Evolutionary conservation across 2,888 invertebrate genomes (phyloP), one percentile per base, ranked within the genome.

Genomic region (Epiblema foenella): DNA sequence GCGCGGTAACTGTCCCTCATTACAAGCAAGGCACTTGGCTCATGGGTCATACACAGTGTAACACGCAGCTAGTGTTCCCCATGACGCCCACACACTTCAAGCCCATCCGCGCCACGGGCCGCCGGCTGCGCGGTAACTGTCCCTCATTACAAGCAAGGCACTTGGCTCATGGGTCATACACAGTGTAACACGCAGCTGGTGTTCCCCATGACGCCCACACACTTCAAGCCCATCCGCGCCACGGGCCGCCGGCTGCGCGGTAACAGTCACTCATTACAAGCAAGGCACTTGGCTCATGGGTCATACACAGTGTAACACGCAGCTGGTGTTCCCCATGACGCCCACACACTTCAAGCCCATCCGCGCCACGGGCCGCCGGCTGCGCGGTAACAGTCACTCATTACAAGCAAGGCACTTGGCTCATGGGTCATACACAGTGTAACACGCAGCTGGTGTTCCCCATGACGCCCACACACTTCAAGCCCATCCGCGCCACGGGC

Each of bases 141-240:
- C 29, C 7, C 15, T 15, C 5, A 42, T 5, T n/a, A n/a, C n/a
- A n/a, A n/a, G n/a, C n/a, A n/a, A n/a, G n/a, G n/a, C n/a, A n/a
- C n/a, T n/a, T n/a, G n/a, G n/a, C n/a, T n/a, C n/a, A n/a, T n/a
- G n/a, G n/a, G n/a, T n/a, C n/a, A n/a, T n/a, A n/a, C n/a, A n/a
- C n/a, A n/a, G n/a, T n/a, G n/a, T n/a, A n/a, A n/a, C 0, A 97
- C 98, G 97, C 97, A 98, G 84, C 94, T 98, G 56, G 96, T 98
- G 65, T 96, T 95, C 79, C 91, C 95, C 1, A 96, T 98, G 95
- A 96, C 97, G 0, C 95, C 97, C 3, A 97, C 98, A 82, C 96
- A 97, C 86, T 98, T 98, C 89, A 97, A 96, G 83, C 93, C 93
- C 0, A 77, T 93, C n/a, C 79, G 89, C 0, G 84, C 87, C 11